Evolutionary conservation across 1,140 invertebrate genomes (phyloP).

Genomic region (Drosophila teissieri): DNA sequence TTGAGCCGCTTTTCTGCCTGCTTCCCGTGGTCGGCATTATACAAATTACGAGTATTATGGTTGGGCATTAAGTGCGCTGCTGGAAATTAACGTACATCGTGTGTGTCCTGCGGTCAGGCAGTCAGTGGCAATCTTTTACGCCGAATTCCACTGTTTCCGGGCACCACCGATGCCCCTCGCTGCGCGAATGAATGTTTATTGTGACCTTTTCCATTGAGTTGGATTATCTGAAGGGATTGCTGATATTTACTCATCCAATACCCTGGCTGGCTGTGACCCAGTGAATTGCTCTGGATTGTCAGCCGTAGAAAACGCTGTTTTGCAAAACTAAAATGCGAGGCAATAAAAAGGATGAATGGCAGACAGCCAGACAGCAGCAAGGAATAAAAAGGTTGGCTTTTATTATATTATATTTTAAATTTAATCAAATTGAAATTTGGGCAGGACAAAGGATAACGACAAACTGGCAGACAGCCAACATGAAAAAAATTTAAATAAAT

Average conservation of each 20-base stretch:
- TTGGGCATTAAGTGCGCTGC: slow-evolving; percentile 48
- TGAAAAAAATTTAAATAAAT: slow-evolving; percentile 61
- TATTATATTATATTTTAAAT: slow-evolving; percentile 66
- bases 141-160: background rate
- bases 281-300: slow-evolving; percentile 8
- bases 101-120: slow-evolving; percentile 38
- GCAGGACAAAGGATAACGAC: slow-evolving; percentile 43
- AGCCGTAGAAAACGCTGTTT: slow-evolving; percentile 1
- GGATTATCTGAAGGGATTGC: slow-evolving; percentile 1
- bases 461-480: slow-evolving; percentile 49
- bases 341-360: slow-evolving; percentile 13
- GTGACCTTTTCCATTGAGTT: slow-evolving; percentile 8
- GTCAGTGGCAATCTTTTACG: slow-evolving; percentile 14
- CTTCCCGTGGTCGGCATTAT: slow-evolving; percentile 47
- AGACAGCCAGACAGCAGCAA: background rate
- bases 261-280: background rate
- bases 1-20: slow-evolving; percentile 53
- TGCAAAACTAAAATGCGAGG: slow-evolving; percentile 18
- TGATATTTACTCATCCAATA: background rate
- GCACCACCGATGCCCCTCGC: background rate
- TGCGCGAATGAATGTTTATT: background rate
- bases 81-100: slow-evolving; percentile 53
- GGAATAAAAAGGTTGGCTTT: slow-evolving; percentile 52
- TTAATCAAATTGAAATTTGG: slow-evolving; percentile 73
- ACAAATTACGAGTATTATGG: slow-evolving; percentile 69